phyloP scores from a whole-genome alignment of 2,888 invertebrate genomes.

The Stratiomys singularior region DNA sequence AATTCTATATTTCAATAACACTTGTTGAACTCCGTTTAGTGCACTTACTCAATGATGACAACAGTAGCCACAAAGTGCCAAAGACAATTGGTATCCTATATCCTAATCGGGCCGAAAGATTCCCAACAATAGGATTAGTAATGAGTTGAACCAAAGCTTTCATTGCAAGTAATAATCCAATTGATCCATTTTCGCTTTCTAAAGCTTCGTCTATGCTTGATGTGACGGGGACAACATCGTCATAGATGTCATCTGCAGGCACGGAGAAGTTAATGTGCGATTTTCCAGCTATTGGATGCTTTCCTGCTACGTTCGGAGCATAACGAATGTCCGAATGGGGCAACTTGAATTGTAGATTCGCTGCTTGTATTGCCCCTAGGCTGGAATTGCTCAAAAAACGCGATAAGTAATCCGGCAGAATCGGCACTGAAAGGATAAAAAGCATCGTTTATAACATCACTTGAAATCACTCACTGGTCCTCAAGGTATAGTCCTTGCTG shows the following conservation, averaged over 20 bases:
- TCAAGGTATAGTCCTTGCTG: conserved; percentile 12
- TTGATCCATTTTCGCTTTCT: conserved; percentile 73
- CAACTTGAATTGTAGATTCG: conserved; percentile 59
- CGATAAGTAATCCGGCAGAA: conserved; percentile 80
- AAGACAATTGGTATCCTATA: conserved; percentile 75
- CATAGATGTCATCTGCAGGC: conserved; percentile 9
- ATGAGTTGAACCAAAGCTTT: conserved; percentile 84
- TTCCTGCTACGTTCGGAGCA: conserved; percentile 59
- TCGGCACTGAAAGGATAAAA: conserved; percentile 73
- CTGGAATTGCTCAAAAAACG: conserved; percentile 67
- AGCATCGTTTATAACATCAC: conserved; percentile 30
- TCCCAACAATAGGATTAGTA: conserved; percentile 80
- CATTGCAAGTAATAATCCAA: conserved; percentile 77
- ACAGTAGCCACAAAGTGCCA: conserved; percentile 74
- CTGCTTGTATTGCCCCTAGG: conserved; percentile 57
- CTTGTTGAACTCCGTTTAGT: background rate
- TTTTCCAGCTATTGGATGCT: conserved; percentile 65
- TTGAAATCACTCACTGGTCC: conserved; percentile 27
- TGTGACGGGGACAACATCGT: background rate
- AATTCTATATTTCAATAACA: background rate
- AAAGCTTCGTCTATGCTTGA: conserved; percentile 56
- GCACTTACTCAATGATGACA: conserved; percentile 75
- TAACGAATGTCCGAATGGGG: conserved; percentile 55
- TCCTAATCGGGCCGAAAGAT: conserved; percentile 73
- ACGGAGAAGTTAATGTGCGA: conserved; percentile 62